Evolutionary conservation across 2,888 invertebrate genomes (phyloP), one percentile per base, ranked within the genome.

Genomic region (Busseola fusca): DNA sequence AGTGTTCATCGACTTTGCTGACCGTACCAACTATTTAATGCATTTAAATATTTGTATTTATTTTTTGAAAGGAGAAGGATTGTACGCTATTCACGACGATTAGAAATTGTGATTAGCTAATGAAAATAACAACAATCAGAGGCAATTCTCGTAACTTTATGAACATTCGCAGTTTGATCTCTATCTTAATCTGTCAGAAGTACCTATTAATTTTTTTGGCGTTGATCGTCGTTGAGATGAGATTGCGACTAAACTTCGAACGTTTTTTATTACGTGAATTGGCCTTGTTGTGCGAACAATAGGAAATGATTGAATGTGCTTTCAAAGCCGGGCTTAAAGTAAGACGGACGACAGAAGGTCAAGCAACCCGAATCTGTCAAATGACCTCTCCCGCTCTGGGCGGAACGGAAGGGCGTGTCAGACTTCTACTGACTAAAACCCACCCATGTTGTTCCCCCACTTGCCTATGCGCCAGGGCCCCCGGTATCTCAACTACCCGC

Each of bases 11-110:
- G 40, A 40, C 18, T 30, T 52, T 66, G 52, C 66, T 66, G 66
- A 54, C 12, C 9, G 27, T 65, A 64, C 27, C 37, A 67, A 64
- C 21, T 30, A 14, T 30, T 50, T 16, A 30, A 5, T 64, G 67
- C 67, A 64, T 64, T 67, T 67, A 67, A 37, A 64, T 64, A 1
- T 25, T 64, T 50, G 12, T 48, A 48, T 21, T 40, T 60, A 30
- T n/a, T 60, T n/a, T 42, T 2, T 65, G 10, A n/a, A 7, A 34
- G 18, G 18, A 48, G 30, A 14, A 54, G 5, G 18, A 5, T 48
- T 48, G 30, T 30, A 54, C 34, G 25, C 12, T 64, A 25, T 37
- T 37, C 12, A 52, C 10, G 18, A 25, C 18, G n/a, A 25, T 30
- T n/a, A 6, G 0, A 10, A 30, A 40, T n/a, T n/a, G 1, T n/a